Evolutionary conservation across 53 echinoderm and acorn worm species (phyloP).

Genomic region (Holothuria scabra): DNA sequence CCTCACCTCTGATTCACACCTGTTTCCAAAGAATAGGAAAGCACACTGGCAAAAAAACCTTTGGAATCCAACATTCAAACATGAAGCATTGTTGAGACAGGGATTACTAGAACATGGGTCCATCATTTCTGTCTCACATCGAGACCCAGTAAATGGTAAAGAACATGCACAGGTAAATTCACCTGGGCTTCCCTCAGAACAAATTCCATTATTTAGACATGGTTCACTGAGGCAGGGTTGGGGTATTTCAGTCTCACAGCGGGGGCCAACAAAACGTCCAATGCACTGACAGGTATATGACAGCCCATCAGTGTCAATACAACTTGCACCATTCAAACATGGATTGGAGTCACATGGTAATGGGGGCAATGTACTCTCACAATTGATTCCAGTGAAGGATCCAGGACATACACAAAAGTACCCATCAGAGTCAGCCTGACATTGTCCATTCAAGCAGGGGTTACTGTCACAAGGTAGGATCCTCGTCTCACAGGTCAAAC

Average conservation of each 20-base stretch:
- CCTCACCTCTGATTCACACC: conserved; percentile 62
- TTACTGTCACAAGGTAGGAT: conserved; percentile 78
- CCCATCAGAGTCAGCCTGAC: conserved; percentile 48
- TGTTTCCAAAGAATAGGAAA: conserved; percentile 59
- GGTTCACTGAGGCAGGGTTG: conserved; percentile 77
- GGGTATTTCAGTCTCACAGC: conserved; percentile 63
- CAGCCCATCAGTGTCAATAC: conserved; percentile 44
- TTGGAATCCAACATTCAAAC: conserved; percentile 58
- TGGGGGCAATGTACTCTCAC: conserved; percentile 64
- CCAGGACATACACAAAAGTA: conserved; percentile 66
- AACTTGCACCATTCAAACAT: conserved; percentile 72
- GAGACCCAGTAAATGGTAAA: conserved; percentile 61
- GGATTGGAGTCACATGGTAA: conserved; percentile 80
- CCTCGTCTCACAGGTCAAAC: conserved; percentile 65
- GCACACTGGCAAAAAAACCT: conserved; percentile 66
- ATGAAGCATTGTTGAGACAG: conserved; percentile 74
- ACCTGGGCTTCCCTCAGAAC: conserved; percentile 51
- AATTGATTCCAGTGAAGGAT: conserved; percentile 66
- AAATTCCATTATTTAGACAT: conserved; percentile 70
- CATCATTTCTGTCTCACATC: conserved; percentile 54
- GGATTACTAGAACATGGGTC: conserved; percentile 73
- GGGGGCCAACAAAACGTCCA: conserved; percentile 60
- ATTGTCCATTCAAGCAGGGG: conserved; percentile 77
- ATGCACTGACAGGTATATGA: conserved; percentile 69
- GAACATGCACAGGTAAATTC: conserved; percentile 60